A percentile compares a stretch with the other conserved stretches of the same genome.
These are phyloP conservation scores for Ploceus nigricollis DNA, from an alignment of 2,113 vertebrate genomes.

Conservation along the genomic window DNA sequence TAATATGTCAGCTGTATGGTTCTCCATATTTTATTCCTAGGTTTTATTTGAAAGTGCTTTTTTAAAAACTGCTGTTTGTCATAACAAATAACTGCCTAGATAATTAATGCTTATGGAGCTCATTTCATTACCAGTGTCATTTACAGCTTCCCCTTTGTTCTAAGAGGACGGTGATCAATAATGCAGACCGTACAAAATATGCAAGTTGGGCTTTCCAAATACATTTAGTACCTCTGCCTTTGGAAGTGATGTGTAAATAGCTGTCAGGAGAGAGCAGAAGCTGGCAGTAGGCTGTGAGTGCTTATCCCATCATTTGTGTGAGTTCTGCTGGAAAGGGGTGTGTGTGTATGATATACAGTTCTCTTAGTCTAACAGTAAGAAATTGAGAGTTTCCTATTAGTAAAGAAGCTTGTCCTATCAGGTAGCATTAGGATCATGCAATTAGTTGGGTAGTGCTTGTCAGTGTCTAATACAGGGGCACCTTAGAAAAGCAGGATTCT, in stretches of 20 bases:
- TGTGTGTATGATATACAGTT: background rate
- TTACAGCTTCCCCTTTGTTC: background rate
- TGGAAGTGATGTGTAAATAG: background rate
- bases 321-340: background rate
- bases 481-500: background rate
- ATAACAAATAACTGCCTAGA: background rate
- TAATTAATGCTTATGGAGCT: background rate
- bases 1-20: constrained; percentile 12
- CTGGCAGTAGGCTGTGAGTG: background rate
- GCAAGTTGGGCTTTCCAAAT: background rate
- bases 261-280: background rate
- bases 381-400: background rate
- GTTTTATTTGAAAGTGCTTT: background rate
- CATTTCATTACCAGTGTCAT: background rate
- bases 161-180: background rate
- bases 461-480: background rate
- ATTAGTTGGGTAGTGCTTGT: background rate
- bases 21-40: background rate
- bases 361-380: background rate
- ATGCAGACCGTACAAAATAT: background rate
- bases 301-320: background rate
- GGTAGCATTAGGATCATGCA: background rate
- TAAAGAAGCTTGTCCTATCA: background rate
- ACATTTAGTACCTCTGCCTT: background rate
- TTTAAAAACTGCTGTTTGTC: background rate